Base-by-base conservation (phyloP, 1,140 invertebrate species). In the Diprion similis region DNA sequence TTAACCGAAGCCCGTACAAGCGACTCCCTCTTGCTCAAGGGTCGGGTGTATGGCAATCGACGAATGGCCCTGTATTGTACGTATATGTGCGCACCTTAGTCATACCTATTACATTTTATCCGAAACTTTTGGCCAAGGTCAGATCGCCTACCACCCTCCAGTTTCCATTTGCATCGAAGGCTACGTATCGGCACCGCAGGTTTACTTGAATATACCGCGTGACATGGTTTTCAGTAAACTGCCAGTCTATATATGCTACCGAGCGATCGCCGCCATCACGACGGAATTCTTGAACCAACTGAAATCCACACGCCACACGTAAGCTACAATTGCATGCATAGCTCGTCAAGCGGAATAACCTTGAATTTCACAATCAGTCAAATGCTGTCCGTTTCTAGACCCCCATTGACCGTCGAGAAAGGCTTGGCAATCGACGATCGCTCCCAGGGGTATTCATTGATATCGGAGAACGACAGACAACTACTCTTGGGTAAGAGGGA, bases 171-270 rank as follows among this genome's bases (percentile, higher is more conserved):
- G 71, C 8, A 79, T 88, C 8, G 73, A 78, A 70, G 88, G 88
- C 10, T 79, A 80, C 46, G 85, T 80, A 4, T 78, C 83, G 9
- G 80, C 84, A 24, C 81, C 86, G 8, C 89, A 90, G 79, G 72
- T 88, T 70, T 86, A 81, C 75, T 75, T 84, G 0, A 72, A 75
- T 65, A 59, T 84, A 11, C 82, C 83, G 4, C 77, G 83, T n/a
- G 72, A 76, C 1, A 71, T 76, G 66, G 59, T 79, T 8, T 78
- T 77, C 46, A 68, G 75, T 10, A 74, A 78, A 17, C 66, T 78
- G 70, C 73, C 79, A 0, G 72, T 75, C 66, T 46, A 78, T 71
- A 72, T 78, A 13, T 78, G 79, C 68, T 83, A 85, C 75, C 10
- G 11, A 4, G 84, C 83, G 6, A 70, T 84, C 0, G 51, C 11